phyloP scores from a whole-genome alignment of 2,797 vertebrate species.

The Silurus aristotelis region DNA sequence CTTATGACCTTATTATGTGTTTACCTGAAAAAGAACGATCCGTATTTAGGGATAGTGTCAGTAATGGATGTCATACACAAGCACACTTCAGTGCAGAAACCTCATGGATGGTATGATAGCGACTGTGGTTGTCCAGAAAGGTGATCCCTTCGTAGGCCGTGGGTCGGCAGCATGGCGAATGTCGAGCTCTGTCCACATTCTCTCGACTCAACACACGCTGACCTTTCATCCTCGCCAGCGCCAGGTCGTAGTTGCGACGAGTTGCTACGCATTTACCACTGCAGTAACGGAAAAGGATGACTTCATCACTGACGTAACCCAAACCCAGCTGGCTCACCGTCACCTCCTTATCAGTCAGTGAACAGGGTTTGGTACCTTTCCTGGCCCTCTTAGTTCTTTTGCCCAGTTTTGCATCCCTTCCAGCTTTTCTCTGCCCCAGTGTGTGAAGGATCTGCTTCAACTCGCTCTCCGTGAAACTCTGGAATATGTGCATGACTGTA shows the following conservation, averaged over 20 bases:
- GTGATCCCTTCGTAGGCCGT: slow-evolving; percentile 79
- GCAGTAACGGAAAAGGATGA: slow-evolving; percentile 83
- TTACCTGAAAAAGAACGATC: not conserved
- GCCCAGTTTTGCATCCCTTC: slow-evolving; percentile 60
- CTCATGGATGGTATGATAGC: slow-evolving; percentile 80
- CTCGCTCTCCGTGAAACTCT: slow-evolving; percentile 84
- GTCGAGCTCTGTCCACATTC: slow-evolving; percentile 73
- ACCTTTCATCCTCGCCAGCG: slow-evolving; percentile 75
- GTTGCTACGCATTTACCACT: slow-evolving; percentile 77
- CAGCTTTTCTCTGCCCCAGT: slow-evolving; percentile 70
- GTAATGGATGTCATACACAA: slow-evolving; percentile 67
- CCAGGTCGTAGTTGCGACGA: slow-evolving; percentile 80
- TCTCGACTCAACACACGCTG: slow-evolving; percentile 69
- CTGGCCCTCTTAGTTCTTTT: slow-evolving; percentile 78
- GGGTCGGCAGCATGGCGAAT: slow-evolving; percentile 82
- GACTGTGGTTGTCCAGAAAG: slow-evolving; percentile 78
- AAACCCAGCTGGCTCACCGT: slow-evolving; percentile 83
- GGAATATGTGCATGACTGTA: slow-evolving; percentile 71
- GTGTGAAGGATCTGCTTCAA: slow-evolving; percentile 75
- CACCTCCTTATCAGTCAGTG: slow-evolving; percentile 78
- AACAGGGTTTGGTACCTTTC: slow-evolving; percentile 74
- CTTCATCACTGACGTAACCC: slow-evolving; percentile 83
- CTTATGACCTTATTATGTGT: not conserved
- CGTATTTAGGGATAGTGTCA: not conserved
- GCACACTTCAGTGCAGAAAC: slow-evolving; percentile 82